A percentile compares a stretch with the other conserved stretches of the same genome.
phyloP scores from a whole-genome alignment of 2,797 vertebrate species.

The Esox masquinongy region DNA sequence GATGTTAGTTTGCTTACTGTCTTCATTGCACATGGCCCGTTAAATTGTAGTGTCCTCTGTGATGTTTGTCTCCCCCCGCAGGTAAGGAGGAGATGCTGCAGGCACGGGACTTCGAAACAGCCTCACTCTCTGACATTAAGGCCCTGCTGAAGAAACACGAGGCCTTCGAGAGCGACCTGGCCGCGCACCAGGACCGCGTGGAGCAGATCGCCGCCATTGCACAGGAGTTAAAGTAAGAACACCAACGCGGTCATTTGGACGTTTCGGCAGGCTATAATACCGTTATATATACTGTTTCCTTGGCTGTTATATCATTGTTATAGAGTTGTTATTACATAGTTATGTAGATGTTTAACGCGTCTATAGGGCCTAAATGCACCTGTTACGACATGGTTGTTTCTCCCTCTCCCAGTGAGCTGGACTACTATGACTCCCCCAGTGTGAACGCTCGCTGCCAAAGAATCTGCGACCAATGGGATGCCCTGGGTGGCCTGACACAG shows the following conservation, averaged over 20 bases:
- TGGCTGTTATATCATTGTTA: no score
- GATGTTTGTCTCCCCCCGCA: conserved; percentile 57
- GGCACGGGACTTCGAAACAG: conserved; percentile 90
- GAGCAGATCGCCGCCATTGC: conserved; percentile 98
- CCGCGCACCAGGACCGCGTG: conserved; percentile 96
- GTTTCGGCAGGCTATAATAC: no score
- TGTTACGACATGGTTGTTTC: background rate
- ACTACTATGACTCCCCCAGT: conserved; percentile 97
- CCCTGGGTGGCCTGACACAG: conserved; percentile 89
- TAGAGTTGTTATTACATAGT: no score
- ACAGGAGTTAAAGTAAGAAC: conserved; percentile 92
- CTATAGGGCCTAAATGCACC: background rate
- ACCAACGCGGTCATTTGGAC: background rate
- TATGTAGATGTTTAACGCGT: no score
- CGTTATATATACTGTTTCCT: no score
- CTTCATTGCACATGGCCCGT: background rate
- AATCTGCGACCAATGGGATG: conserved; percentile 98
- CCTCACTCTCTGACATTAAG: conserved; percentile 94
- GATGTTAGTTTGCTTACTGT: background rate
- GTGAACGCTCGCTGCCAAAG: conserved; percentile 95
- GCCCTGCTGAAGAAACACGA: conserved; percentile 97
- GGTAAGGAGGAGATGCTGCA: conserved; percentile 94
- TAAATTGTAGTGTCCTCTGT: background rate
- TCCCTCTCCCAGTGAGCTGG: conserved; percentile 84
- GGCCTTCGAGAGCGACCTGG: conserved; percentile 97